Base-by-base conservation (phyloP, 37 sponge, comb jelly and placozoan species). In the Bolinopsis microptera region DNA sequence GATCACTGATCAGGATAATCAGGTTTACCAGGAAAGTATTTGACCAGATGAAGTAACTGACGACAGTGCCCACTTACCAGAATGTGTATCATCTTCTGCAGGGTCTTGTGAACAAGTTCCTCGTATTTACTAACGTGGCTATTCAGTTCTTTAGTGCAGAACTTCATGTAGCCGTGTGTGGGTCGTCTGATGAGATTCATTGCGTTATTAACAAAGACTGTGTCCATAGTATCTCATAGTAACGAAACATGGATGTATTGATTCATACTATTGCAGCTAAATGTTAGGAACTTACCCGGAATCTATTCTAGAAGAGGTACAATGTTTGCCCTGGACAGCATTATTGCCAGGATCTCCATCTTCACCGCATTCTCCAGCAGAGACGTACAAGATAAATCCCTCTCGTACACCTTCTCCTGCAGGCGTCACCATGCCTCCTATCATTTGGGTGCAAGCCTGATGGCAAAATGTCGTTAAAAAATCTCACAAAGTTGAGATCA, bases 321-420 rank as follows among this genome's bases (percentile, higher is more conserved):
- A 70, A n/a, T 24, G 21, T n/a, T 70, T 70, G 1, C 74, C 74
- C 74, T 26, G 25, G 3, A 70, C 74, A 70, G 74, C 30, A 3
- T 22, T 2, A 26, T 70, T 70, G 21, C 28, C 74, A 70, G 74
- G 74, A 70, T 70, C 74, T 26, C 2, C 2, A 25, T 72, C 75
- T 16, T 33, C 38, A 30, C 18, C 75, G 32, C 82, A 80, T 30
- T 80, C 82, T 35, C 37, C 82, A 23, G 30, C 82, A 2, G 36
- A 30, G 1, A 80, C 82, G 38, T 80, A 80, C 3, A 80, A 37
- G 34, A 80, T 80, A 37, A 80, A 80, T 30, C 33, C 37, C 82
- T 35, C 82, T 2, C 9, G 23, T 2, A 80, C 82, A 23, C 82
- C 82, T 35, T 31, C 37, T 0, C 82, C 82, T 13, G 35, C 82